Evolutionary conservation across 2,797 vertebrate species (phyloP), one percentile per base, ranked within the genome.

Genomic region (Pyrrhura leucotis): DNA sequence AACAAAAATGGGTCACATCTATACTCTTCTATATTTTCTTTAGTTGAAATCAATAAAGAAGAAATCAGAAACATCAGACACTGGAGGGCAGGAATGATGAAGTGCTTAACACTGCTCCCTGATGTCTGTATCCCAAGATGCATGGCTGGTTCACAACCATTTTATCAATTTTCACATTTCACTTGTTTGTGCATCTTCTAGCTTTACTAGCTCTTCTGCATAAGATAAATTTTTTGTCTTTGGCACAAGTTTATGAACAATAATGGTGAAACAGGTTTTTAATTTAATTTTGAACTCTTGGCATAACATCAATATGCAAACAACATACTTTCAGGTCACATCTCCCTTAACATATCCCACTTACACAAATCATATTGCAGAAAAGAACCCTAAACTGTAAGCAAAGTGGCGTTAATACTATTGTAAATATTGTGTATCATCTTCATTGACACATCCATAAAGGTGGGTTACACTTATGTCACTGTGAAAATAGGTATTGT

Each of bases 31-130:
- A 13, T 68, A 96, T 84, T 93, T 92, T 82, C 86, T 97, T 95
- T 83, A 88, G 74, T 89, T 96, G 65, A 90, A 97, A 94, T 96
- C 94, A 93, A 97, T 97, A 94, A 94, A 82, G 88, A 89, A 89
- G 94, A 94, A 97, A 91, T 93, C 92, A 92, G 85, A 94, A 95
- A 47, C 86, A 94, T 90, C 89, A 88, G 83, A 89, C 47, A 77
- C 81, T 93, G 91, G 81, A 93, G 58, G 91, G 71, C 86, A 96
- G 76, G 76, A 82, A 88, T 87, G 71, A 94, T 39, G 18, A 97
- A 96, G 82, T 61, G 47, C 54, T 95, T 90, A 90, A 85, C 77
- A 75, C 35, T 81, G 35, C 79, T 95, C 56, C 72, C 75, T 74
- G 91, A 66, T 71, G 83, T 93, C 75, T 95, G 58, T 67, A 85